Evolutionary conservation across 2,113 vertebrate genomes (phyloP).

Genomic region (Microtus richardsoni): DNA sequence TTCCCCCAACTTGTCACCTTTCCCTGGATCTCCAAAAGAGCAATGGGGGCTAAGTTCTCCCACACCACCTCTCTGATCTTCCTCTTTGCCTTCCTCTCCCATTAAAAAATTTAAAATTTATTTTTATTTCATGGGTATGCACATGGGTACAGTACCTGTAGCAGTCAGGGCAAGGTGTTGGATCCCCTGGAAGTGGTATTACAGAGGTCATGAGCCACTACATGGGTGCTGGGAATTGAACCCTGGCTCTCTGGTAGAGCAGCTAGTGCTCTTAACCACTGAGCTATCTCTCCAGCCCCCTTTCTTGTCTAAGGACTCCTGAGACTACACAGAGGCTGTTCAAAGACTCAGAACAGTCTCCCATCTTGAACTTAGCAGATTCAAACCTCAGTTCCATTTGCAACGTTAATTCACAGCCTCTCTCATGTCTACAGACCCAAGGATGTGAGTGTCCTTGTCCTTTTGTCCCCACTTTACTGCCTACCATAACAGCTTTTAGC

Average conservation of each 20-base stretch:
- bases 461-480: not conserved
- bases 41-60: not conserved
- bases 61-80: not conserved
- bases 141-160: too few relatives aligned
- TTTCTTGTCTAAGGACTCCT: not conserved
- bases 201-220: too few relatives aligned
- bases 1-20: not conserved
- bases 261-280: not conserved
- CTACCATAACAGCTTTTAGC: not conserved
- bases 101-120: not conserved
- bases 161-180: not conserved
- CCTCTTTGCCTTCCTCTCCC: not conserved
- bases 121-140: not conserved
- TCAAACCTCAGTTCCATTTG: not conserved
- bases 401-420: not conserved
- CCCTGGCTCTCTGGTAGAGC: not conserved
- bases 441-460: not conserved
- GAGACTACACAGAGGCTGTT: not conserved
- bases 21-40: not conserved
- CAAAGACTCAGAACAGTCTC: not conserved
- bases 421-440: not conserved
- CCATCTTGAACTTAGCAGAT: not conserved
- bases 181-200: not conserved
- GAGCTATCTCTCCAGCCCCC: not conserved
- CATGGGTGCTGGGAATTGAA: not conserved